phyloP scores from a whole-genome alignment of 1,140 invertebrate genomes.

The Lordiphosa collinella region DNA sequence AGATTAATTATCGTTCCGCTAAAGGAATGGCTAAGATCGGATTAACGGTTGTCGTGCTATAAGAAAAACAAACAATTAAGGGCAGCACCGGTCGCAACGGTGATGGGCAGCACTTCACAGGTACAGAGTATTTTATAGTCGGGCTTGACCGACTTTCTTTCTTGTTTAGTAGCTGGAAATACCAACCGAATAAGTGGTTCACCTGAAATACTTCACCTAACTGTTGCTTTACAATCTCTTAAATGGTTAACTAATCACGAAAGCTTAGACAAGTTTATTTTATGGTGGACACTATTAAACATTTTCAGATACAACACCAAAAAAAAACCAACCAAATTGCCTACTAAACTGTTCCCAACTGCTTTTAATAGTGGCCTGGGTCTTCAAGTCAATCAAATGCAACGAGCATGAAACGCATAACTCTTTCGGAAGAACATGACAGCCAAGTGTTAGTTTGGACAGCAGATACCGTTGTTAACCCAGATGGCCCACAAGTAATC shows the following conservation, averaged over 20 bases:
- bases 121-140: too few species aligned
- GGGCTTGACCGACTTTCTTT: too few species aligned
- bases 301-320: conserved; percentile 7
- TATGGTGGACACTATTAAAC: neutral
- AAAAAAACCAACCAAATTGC: conserved; percentile 40
- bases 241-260: conserved; percentile 6
- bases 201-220: neutral
- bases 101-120: too few species aligned
- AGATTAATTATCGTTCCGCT: too few species aligned
- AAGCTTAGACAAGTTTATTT: conserved; percentile 17
- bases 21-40: too few species aligned
- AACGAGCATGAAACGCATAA: conserved; percentile 40
- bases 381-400: conserved; percentile 25
- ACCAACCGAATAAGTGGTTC: neutral
- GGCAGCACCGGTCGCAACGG: too few species aligned
- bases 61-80: too few species aligned
- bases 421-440: conserved; percentile 14
- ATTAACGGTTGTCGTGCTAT: too few species aligned
- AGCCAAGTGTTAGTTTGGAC: conserved; percentile 9
- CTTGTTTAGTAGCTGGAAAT: too few species aligned
- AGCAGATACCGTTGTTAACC: conserved; percentile 44
- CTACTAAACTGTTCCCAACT: conserved; percentile 26
- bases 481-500: too few species aligned
- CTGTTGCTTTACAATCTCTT: neutral
- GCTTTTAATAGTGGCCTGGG: conserved; percentile 1